phyloP scores from a whole-genome alignment of 37 sponge, comb jelly and placozoan species.

The Oopsacas minuta region DNA sequence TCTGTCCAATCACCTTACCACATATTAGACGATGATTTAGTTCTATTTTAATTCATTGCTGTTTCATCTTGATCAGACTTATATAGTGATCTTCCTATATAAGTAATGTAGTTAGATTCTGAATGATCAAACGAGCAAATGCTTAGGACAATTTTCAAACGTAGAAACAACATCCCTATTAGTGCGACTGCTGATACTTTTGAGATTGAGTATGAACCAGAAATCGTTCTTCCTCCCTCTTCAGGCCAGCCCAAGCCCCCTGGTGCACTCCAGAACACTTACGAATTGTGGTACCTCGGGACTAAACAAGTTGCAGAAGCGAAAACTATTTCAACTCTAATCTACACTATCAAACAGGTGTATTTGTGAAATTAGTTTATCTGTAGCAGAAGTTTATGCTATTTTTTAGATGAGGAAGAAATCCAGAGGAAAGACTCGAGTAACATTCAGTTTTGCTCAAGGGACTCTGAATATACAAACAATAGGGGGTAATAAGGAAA shows the following conservation, averaged over 20 bases:
- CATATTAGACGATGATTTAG: no score
- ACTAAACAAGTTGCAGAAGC: not conserved
- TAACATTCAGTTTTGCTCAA: not conserved
- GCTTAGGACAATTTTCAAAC: slow-evolving; percentile 12
- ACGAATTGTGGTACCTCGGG: slow-evolving; percentile 15
- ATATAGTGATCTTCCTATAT: no score
- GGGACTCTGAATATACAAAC: not conserved
- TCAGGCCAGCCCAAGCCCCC: slow-evolving; percentile 15
- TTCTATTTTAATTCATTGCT: not conserved
- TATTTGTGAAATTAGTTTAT: no score
- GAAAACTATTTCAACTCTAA: not conserved
- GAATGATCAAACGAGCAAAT: not conserved
- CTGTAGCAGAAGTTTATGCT: no score
- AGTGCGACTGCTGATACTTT: slow-evolving; percentile 9
- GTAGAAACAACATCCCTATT: not conserved
- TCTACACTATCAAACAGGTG: slow-evolving; percentile 1
- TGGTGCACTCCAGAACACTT: not conserved
- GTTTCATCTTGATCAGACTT: not conserved
- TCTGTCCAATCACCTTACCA: no score
- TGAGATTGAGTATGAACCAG: slow-evolving; percentile 13
- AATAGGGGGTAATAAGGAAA: not conserved
- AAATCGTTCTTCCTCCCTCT: not conserved
- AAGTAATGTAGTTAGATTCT: no score
- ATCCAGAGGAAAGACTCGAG: not conserved
- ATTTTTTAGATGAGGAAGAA: slow-evolving; percentile 7